These are phyloP conservation scores for Agrochola lychnidis DNA, from an alignment of 2,888 invertebrate species.

Conservation along the genomic window DNA sequence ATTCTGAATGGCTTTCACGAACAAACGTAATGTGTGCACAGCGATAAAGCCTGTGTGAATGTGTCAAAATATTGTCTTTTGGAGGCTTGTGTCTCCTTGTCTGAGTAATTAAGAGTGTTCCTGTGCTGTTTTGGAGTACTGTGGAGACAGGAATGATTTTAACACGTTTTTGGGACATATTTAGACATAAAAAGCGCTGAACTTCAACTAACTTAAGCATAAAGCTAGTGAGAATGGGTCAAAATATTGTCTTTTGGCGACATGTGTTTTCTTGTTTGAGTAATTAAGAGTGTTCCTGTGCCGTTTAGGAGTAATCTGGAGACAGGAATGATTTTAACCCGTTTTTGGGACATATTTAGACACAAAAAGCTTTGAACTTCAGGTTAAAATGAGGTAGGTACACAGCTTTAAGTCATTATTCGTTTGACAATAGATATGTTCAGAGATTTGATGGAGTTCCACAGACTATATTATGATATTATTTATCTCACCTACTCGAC, in stretches of 20 bases:
- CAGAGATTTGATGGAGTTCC: neutral
- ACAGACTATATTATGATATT: neutral
- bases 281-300: slow-evolving; percentile 78
- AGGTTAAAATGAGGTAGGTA: too few relatives aligned
- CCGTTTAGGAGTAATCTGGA: slow-evolving; percentile 33
- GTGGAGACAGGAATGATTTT: slow-evolving; percentile 14
- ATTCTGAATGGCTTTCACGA: slow-evolving; percentile 87
- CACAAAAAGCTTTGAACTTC: too few relatives aligned
- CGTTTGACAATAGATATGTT: neutral
- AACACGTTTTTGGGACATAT: neutral
- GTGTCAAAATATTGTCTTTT: slow-evolving; percentile 90
- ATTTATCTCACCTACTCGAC: too few relatives aligned
- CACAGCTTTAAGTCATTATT: neutral
- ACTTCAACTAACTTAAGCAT: slow-evolving; percentile 62
- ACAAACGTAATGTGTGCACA: slow-evolving; percentile 87
- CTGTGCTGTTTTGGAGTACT: slow-evolving; percentile 50
- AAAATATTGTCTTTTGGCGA: slow-evolving; percentile 88
- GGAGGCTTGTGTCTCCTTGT: slow-evolving; percentile 76
- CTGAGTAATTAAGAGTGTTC: slow-evolving; percentile 80
- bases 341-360: neutral
- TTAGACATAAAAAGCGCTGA: neutral
- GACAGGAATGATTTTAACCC: slow-evolving; percentile 14
- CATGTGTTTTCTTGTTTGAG: slow-evolving; percentile 77
- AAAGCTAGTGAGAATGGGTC: slow-evolving; percentile 90
- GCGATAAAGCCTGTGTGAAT: slow-evolving; percentile 90